A percentile compares a stretch with the other conserved stretches of the same genome.
Evolutionary conservation across 2,888 invertebrate genomes (phyloP).

Genomic region (Leptarthrus brevirostris): DNA sequence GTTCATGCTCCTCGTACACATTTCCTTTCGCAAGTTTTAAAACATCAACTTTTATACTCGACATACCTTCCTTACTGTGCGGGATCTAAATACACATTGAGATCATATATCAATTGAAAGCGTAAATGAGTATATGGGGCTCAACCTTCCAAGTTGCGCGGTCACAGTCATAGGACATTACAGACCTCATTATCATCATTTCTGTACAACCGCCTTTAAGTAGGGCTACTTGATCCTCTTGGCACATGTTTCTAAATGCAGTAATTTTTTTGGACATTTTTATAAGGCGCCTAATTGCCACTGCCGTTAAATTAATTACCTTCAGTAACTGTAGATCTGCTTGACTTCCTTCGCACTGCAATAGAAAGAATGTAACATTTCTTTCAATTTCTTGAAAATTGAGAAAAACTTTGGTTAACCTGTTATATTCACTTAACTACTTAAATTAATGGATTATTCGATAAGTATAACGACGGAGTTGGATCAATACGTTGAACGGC

Average conservation of each 20-base stretch:
- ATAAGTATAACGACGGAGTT: too few species aligned
- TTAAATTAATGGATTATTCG: too few species aligned
- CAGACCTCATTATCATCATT: conserved; percentile 94
- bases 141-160: conserved; percentile 89
- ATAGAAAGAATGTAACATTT: not conserved
- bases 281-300: conserved; percentile 87
- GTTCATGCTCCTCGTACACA: conserved; percentile 87
- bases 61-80: conserved; percentile 79
- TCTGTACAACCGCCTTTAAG: conserved; percentile 89
- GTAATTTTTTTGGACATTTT: conserved; percentile 87
- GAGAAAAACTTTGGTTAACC: too few species aligned
- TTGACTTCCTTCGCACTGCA: conserved; percentile 62
- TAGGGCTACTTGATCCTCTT: conserved; percentile 88
- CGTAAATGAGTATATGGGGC: conserved; percentile 12
- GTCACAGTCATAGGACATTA: conserved; percentile 87
- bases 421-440: too few species aligned
- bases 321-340: conserved; percentile 81
- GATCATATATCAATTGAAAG: conserved; percentile 21
- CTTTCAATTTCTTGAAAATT: too few species aligned
- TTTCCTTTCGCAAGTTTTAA: conserved; percentile 91
- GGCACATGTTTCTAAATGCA: conserved; percentile 93
- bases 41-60: conserved; percentile 87
- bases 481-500: too few species aligned
- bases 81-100: conserved; percentile 72
- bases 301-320: conserved; percentile 90